Base-by-base conservation (phyloP, 2,888 invertebrate genomes). In the Pteria penguin region DNA sequence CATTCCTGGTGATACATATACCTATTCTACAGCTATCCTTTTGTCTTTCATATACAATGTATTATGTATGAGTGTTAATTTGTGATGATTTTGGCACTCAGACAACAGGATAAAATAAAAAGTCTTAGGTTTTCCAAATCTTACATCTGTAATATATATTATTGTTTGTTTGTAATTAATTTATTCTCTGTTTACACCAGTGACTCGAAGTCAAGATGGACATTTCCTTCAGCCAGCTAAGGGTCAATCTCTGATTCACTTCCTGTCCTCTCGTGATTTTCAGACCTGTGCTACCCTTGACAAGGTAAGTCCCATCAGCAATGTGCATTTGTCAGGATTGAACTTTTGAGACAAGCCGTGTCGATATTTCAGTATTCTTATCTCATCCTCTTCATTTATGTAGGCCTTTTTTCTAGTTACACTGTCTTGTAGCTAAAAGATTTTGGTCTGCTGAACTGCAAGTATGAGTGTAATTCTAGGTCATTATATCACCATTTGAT, bases 241-340 rank as follows among this genome's bases (percentile, higher is more conserved):
- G 89, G 95, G 95, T 0, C 96, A 96, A 92, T 95, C 95, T 84
- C 92, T 96, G 57, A 94, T 94, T 4, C 94, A 95, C 62, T 96
- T 96, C 89, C 92, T 96, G 33, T 94, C 95, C 2, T 95, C 95
- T 26, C 94, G 95, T 63, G 95, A 95, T 82, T 95, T 95, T 88
- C 94, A 95, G 33, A 94, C 94, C 78, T 95, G 95, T 87, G 96
- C 96, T 0, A 96, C 96, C 87, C 92, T 96, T 75, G 96, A 96
- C 87, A 89, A 88, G 89, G 92, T 92, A 71, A 74, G 68, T 72
- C 32, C 36, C 0, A 55, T 1, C 11, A 1, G n/a, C 29, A 5
- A n/a, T 24, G 33, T 65, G n/a, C 45, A 2, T 32, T 29, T 2
- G 14, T 36, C 4, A 22, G 58, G 24, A n/a, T 22, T 8, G 26